Base-by-base conservation (phyloP, 2,113 vertebrate species). In the Loxodonta africana region DNA sequence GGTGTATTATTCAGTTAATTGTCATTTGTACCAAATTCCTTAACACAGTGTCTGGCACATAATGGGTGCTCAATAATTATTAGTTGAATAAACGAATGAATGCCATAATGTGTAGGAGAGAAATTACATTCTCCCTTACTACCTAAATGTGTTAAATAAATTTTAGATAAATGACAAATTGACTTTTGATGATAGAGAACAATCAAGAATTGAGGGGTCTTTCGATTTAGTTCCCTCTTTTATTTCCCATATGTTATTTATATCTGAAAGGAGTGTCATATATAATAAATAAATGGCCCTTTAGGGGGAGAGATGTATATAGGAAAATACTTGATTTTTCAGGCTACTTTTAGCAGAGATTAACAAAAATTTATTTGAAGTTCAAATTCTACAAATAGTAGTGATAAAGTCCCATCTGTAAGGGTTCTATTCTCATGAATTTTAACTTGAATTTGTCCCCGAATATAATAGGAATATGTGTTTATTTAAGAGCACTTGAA, bases 161-260 rank as follows among this genome's bases (percentile, higher is more conserved):
- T 91, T 93, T 26, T 93, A 86, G 21, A 85, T 95, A 88, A 88
- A 83, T 90, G 76, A 69, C 51, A 80, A 87, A 93, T 62, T 83
- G 25, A n/a, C 21, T 73, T 73, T 88, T 80, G 46, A n/a, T 76
- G 10, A 53, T 86, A 87, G 51, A 82, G 65, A 97, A 86, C 20
- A 77, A 57, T 85, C 65, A 88, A 92, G 6, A 85, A 30, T 60
- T 67, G 57, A 89, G 37, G 46, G 3, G 8, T 92, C 18, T 77
- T 96, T 95, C 51, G 82, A 41, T 82, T 88, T 83, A 86, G 17
- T 94, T 94, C 83, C 17, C 8, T 92, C 53, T 96, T 96, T 92
- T 88, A 37, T 71, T 93, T 92, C 95, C 15, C 82, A 60, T 90
- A 74, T 83, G 26, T 80, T 74, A 82, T 95, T 94, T 95, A 44